phyloP scores from a whole-genome alignment of 2,888 invertebrate species.

The Hoplodrina blanda region DNA sequence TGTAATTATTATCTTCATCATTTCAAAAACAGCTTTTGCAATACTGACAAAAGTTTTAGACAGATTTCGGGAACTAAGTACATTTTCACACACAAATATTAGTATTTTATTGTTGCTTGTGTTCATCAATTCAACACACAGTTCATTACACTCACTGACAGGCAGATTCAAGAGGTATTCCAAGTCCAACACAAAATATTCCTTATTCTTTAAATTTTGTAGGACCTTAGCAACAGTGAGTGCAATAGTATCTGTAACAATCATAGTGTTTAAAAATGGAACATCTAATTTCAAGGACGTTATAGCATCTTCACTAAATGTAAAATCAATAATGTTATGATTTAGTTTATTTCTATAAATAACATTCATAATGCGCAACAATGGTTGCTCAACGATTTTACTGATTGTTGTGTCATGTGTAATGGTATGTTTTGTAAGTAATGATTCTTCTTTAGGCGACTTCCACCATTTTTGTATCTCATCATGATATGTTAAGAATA shows the following conservation, averaged over 20 bases:
- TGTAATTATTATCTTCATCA: background rate
- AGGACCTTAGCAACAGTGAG: background rate
- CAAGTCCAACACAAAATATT: background rate
- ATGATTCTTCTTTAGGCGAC: background rate
- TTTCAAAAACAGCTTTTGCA: background rate
- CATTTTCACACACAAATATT: background rate
- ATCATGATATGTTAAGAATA: background rate
- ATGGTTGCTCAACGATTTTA: background rate
- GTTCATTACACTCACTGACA: background rate
- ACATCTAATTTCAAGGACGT: background rate
- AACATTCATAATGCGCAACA: background rate
- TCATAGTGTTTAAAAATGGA: background rate
- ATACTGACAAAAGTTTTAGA: background rate
- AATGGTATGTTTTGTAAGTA: background rate
- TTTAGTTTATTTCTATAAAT: background rate
- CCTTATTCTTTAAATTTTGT: background rate
- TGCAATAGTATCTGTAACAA: background rate
- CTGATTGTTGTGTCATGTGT: background rate
- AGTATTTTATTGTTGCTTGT: background rate
- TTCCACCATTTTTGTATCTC: slow-evolving; percentile 6
- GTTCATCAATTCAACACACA: background rate
- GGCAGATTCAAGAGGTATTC: background rate
- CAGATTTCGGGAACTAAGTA: background rate
- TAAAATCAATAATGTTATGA: background rate
- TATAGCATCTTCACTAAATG: background rate